phyloP scores from a whole-genome alignment of 2,888 invertebrate genomes.

The Eristalinus aeneus region DNA sequence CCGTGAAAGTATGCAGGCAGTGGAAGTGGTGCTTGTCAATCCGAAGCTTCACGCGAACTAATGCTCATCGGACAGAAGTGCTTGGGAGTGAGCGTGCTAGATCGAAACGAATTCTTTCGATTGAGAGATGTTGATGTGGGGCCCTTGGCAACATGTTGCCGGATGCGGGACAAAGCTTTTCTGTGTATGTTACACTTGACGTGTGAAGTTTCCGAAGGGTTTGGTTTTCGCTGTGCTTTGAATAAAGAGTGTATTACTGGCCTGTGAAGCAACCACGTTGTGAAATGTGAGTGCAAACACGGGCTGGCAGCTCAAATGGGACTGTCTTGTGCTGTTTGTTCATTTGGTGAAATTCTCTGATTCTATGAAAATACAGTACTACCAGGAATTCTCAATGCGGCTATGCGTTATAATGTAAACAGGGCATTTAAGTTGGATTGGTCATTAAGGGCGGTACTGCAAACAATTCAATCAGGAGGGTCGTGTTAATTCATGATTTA shows the following conservation, averaged over 20 bases:
- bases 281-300: neutral
- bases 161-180: neutral
- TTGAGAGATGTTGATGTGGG: neutral
- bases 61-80: neutral
- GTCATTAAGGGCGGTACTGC: no score
- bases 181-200: neutral
- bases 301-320: no score
- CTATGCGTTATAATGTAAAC: no score
- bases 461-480: no score
- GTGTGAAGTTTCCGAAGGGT: neutral
- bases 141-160: conserved; percentile 11
- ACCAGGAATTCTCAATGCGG: no score
- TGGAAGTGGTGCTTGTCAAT: neutral
- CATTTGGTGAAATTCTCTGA: no score
- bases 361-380: no score
- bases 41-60: conserved; percentile 11
- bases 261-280: neutral
- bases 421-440: no score
- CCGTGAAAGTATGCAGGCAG: neutral
- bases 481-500: no score
- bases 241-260: no score
- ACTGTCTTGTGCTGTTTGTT: no score
- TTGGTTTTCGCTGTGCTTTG: no score
- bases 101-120: neutral
- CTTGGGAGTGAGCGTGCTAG: neutral